phyloP scores from a whole-genome alignment of 2,888 invertebrate species.

The Caenorhabditis becei region DNA sequence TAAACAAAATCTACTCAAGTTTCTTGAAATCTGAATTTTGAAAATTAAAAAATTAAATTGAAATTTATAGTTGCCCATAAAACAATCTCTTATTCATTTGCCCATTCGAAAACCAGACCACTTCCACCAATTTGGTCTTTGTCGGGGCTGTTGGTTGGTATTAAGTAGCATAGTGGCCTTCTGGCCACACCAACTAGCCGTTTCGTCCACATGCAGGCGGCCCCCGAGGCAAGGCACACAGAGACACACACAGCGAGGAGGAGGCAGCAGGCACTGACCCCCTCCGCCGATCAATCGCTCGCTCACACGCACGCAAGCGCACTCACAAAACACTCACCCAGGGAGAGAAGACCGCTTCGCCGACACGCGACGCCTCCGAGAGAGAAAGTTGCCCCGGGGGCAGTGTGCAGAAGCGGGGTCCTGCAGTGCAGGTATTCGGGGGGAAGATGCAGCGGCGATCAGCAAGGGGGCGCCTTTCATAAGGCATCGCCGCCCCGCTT shows the following conservation, averaged over 20 bases:
- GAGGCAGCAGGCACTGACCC: constrained; percentile 9
- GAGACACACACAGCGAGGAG: not conserved
- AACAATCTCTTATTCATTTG: not conserved
- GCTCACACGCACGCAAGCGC: constrained; percentile 32
- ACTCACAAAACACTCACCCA: constrained; percentile 33
- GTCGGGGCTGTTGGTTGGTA: not conserved
- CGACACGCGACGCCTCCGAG: constrained; percentile 40
- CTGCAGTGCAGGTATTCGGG: constrained; percentile 47
- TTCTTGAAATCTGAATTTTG: not conserved
- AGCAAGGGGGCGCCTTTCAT: constrained; percentile 20
- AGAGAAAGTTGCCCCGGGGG: not conserved
- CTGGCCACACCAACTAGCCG: not conserved
- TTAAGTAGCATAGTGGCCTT: constrained; percentile 3
- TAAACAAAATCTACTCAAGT: no score
- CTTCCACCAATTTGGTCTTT: not conserved
- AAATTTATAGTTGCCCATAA: no score
- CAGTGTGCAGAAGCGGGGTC: not conserved
- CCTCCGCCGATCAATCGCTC: constrained; percentile 20
- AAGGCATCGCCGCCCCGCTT: not conserved
- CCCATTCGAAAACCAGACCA: not conserved
- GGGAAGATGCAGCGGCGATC: constrained; percentile 27
- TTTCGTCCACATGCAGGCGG: not conserved
- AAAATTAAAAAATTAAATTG: no score
- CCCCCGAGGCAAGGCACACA: not conserved
- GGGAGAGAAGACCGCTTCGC: constrained; percentile 38